Conservation (phyloP, 2,113 vertebrate genomes). For the Cercopithecus mona region DNA sequence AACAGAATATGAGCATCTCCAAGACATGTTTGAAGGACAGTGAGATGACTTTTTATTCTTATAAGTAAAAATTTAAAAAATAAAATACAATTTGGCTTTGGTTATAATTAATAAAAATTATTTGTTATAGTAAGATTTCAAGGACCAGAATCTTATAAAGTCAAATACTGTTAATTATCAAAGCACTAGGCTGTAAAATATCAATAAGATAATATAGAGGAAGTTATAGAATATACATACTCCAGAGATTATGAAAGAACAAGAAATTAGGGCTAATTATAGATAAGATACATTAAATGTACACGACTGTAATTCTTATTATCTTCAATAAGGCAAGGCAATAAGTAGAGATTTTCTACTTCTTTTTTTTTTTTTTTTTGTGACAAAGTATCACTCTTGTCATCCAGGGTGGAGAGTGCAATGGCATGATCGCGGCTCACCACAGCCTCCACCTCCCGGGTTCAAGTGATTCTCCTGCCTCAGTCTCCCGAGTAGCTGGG, state of each 20-base stretch:
- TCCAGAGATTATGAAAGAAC: not conserved
- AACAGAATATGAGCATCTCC: not conserved
- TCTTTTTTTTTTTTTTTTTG: too few species aligned
- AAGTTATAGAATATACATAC: not conserved
- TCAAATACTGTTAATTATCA: not conserved
- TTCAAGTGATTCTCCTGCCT: too few species aligned
- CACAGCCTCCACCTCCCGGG: too few species aligned
- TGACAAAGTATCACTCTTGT: too few species aligned
- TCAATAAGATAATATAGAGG: not conserved
- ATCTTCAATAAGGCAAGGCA: not conserved
- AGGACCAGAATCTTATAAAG: not conserved
- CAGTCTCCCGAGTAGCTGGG: too few species aligned
- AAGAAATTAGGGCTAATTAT: not conserved
- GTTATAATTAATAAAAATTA: not conserved
- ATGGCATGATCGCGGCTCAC: too few species aligned
- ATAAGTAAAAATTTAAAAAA: not conserved
- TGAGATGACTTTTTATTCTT: not conserved
- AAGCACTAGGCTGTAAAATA: not conserved
- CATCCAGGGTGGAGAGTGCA: too few species aligned
- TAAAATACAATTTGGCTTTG: not conserved
- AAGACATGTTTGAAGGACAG: not conserved
- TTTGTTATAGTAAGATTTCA: not conserved
- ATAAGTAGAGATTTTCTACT: not conserved
- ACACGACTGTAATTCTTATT: not conserved
- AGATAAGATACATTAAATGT: not conserved